Evolutionary conservation across 1,140 invertebrate species (phyloP).

Genomic region (Papilio machaon): DNA sequence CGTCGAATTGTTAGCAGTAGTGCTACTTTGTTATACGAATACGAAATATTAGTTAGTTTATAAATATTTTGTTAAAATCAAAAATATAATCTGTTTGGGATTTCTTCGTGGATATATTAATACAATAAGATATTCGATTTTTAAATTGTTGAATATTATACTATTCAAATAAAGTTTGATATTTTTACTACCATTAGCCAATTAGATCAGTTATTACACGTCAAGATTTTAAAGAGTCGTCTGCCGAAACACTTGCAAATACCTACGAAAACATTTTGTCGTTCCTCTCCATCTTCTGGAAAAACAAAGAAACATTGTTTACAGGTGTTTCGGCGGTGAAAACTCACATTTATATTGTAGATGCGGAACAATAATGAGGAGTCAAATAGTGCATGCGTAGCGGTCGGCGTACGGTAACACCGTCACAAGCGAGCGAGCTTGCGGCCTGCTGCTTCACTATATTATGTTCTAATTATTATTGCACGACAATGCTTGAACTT

Average conservation of each 20-base stretch:
- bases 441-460: slow-evolving; percentile 32
- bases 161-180: too few species aligned
- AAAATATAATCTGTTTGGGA: too few species aligned
- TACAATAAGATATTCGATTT: too few species aligned
- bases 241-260: neutral
- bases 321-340: neutral
- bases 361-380: slow-evolving; percentile 45
- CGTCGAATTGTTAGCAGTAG: neutral
- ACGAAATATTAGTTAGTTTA: too few species aligned
- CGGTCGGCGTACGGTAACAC: slow-evolving; percentile 53
- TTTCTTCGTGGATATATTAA: too few species aligned
- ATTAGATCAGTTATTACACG: too few species aligned
- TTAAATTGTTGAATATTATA: too few species aligned
- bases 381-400: slow-evolving; percentile 52
- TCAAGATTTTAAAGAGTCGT: neutral
- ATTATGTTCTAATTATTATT: slow-evolving; percentile 34
- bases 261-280: neutral
- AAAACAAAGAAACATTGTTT: neutral
- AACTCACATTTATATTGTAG: neutral
- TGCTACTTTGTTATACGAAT: neutral
- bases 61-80: too few species aligned
- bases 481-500: slow-evolving; percentile 4
- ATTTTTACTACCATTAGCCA: too few species aligned
- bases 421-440: slow-evolving; percentile 50
- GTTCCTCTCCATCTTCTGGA: neutral